Percentiles rank a stretch among this genome's conserved stretches.
These are phyloP conservation scores for Lerista edwardsae DNA, from an alignment of 2,797 vertebrate genomes.

Conservation along the genomic window DNA sequence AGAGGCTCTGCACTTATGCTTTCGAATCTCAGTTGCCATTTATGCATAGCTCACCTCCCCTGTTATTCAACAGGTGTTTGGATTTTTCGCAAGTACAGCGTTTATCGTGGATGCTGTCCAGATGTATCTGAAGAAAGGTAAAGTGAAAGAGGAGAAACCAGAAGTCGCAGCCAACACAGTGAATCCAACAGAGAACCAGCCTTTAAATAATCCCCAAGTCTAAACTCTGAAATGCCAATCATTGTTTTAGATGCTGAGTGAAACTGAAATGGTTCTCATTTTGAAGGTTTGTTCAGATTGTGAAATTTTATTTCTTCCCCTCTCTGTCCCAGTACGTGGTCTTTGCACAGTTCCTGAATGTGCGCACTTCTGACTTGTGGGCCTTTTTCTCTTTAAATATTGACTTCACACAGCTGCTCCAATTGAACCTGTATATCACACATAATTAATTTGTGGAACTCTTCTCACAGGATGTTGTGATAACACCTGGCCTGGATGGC, in stretches of 20 bases:
- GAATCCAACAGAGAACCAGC: constrained; percentile 27
- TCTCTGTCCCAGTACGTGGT: neutral
- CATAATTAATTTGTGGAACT: no score
- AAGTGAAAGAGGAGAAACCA: rapidly evolving
- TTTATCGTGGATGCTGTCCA: constrained; percentile 70
- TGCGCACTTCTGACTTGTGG: neutral
- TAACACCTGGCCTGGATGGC: no score
- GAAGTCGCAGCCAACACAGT: neutral
- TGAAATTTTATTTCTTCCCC: neutral
- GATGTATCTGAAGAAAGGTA: rapidly evolving
- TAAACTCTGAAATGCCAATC: neutral
- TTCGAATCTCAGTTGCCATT: constrained; percentile 1
- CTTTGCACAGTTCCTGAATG: neutral
- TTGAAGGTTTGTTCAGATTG: neutral
- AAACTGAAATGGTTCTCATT: constrained; percentile 28
- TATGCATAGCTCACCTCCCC: neutral
- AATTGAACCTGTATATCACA: neutral
- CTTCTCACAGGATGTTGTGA: no score
- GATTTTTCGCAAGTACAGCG: constrained; percentile 76
- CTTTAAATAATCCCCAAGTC: constrained; percentile 59
- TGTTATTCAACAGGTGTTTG: constrained; percentile 80
- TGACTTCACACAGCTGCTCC: neutral
- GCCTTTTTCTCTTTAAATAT: neutral
- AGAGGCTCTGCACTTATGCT: neutral
- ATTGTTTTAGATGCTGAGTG: neutral